Evolutionary conservation across 2,797 vertebrate genomes (phyloP).

Genomic region (Streptopelia turtur): DNA sequence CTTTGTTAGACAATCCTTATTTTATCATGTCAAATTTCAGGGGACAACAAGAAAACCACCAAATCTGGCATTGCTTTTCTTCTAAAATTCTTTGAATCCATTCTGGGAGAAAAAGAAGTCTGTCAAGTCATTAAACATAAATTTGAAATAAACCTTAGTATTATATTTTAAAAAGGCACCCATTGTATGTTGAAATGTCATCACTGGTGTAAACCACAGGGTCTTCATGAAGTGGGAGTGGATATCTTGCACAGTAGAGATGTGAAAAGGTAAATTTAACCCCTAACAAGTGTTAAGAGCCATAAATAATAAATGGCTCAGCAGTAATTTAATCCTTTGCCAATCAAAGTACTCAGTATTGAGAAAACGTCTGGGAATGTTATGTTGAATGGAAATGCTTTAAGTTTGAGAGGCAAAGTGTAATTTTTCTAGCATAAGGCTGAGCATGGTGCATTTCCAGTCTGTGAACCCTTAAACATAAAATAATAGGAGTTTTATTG

Average conservation of each 20-base stretch:
- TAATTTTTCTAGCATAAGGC: conserved; percentile 5
- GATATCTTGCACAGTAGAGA: background rate
- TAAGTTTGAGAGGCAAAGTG: conserved; percentile 15
- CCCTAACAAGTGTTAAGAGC: conserved; percentile 49
- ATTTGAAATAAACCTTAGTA: background rate
- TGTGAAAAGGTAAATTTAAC: conserved; percentile 57
- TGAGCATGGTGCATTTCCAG: background rate
- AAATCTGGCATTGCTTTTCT: background rate
- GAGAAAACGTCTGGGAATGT: conserved; percentile 27
- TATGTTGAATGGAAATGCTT: conserved; percentile 35
- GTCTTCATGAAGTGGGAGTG: background rate
- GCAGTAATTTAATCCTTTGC: conserved; percentile 54
- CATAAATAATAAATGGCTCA: conserved; percentile 6
- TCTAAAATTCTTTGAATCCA: background rate
- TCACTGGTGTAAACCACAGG: conserved; percentile 13
- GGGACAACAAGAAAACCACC: background rate
- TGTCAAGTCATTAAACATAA: background rate
- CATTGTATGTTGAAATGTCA: background rate
- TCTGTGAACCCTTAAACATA: background rate
- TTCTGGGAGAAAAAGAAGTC: background rate
- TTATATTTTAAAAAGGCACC: background rate
- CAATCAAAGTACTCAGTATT: conserved; percentile 45
- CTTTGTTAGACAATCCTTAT: background rate
- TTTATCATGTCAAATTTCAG: background rate
- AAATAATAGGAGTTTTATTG: background rate